These are phyloP conservation scores for Meta bourneti DNA, from an alignment of 2,888 invertebrate species.

Conservation along the genomic window DNA sequence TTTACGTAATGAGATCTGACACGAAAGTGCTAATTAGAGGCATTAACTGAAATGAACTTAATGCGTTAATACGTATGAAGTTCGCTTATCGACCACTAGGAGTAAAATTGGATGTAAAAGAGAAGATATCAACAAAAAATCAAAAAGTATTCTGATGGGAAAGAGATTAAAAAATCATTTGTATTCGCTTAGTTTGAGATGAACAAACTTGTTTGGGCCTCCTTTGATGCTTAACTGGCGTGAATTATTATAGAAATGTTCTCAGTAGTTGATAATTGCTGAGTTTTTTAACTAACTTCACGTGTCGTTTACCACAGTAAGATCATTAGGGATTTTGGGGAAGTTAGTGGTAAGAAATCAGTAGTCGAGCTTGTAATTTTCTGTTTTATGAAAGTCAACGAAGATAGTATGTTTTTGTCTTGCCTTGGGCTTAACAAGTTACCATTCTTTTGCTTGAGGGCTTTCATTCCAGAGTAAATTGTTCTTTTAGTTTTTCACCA, in stretches of 20 bases:
- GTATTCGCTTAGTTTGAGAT: not conserved
- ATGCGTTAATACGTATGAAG: not conserved
- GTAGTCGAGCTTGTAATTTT: no score
- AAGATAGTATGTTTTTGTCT: no score
- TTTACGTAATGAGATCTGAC: not conserved
- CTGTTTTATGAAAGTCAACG: no score
- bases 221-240: slow-evolving; percentile 1
- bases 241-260: slow-evolving; percentile 4
- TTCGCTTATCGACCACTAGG: not conserved
- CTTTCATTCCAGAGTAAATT: no score
- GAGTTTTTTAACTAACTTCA: no score
- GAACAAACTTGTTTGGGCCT: slow-evolving; percentile 18
- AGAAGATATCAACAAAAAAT: not conserved
- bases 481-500: no score
- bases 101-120: not conserved
- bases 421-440: no score
- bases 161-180: slow-evolving; percentile 13
- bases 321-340: no score
- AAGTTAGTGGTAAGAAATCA: no score
- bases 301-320: no score
- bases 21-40: not conserved
- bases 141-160: not conserved
- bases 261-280: no score
- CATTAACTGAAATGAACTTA: slow-evolving; percentile 5
- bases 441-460: no score